A percentile compares a stretch with the other conserved stretches of the same genome.
Conservation (phyloP, 2,113 vertebrate genomes). For the Bujurquina vittata region DNA sequence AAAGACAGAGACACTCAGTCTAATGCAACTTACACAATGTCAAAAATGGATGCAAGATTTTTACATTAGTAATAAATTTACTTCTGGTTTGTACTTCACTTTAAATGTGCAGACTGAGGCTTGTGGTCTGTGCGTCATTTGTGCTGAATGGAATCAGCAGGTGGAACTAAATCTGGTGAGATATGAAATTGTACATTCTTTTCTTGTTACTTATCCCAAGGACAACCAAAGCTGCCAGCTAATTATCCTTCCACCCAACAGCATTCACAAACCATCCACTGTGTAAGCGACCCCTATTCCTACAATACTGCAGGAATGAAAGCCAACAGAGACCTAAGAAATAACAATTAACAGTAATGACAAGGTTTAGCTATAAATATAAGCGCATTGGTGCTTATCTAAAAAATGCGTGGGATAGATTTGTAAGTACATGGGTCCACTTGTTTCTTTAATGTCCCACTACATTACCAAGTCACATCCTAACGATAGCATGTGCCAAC, state of each 20-base stretch:
- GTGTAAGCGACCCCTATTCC: not conserved
- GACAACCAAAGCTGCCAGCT: not conserved
- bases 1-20: not conserved
- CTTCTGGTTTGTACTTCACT: not conserved
- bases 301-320: not conserved
- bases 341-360: not conserved
- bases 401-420: not conserved
- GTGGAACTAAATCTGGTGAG: not conserved
- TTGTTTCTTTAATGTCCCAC: not conserved
- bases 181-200: slow-evolving; percentile 4
- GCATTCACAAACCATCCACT: not conserved
- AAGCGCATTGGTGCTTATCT: not conserved
- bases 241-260: slow-evolving; percentile 2
- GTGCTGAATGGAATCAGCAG: not conserved
- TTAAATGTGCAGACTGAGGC: not conserved
- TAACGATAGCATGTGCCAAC: not conserved
- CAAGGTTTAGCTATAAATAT: not conserved
- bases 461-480: not conserved
- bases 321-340: slow-evolving; percentile 1
- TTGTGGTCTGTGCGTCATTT: not conserved
- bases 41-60: not conserved
- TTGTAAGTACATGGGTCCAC: not conserved
- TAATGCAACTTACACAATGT: not conserved
- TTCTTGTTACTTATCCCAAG: not conserved
- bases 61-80: too few relatives aligned